Base-by-base conservation (phyloP, 2,888 invertebrate genomes). In the Epinotia bilunana region DNA sequence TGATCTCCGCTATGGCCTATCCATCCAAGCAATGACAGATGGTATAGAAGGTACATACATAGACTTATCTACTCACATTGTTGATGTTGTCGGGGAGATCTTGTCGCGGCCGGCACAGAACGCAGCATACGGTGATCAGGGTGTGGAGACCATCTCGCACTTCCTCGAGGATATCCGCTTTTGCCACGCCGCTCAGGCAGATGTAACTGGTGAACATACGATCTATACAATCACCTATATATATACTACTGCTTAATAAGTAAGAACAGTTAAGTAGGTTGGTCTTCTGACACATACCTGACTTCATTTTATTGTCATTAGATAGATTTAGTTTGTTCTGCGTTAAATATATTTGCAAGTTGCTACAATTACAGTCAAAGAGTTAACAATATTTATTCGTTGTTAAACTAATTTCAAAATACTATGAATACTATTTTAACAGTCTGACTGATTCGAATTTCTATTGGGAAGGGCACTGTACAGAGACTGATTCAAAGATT, bases 71-170 rank as follows among this genome's bases (percentile, higher is more conserved):
- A 89, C 91, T 91, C 43, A 93, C 93, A 57, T 80, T 72, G 78
- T 92, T 92, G 55, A 81, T 78, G 0, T 81, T 82, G 28, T 82
- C 58, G 46, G 58, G 58, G 23, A 60, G 58, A 0, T 43, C 23
- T 2, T 23, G 58, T 4, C 39, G 87, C 0, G 90, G 90, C 39
- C 89, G 89, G 76, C 91, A 91, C 18, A 93, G 82, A 23, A 91
- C 90, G 0, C 90, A 90, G 79, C 90, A 90, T 13, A 92, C 87
- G 0, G 92, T 93, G 43, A 93, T 84, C 76, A 94, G 77, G 0
- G 91, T 88, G 78, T 91, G 92, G 0, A 93, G 80, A 72, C 86
- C 85, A 80, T 91, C 92, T 11, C 91, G 86, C 0, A 84, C 90
- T 18, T 87, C 86, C 0, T 88, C 89, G 0, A 88, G 88, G 12